Base-by-base conservation (phyloP, 2,797 vertebrate species). In the Emys orbicularis region DNA sequence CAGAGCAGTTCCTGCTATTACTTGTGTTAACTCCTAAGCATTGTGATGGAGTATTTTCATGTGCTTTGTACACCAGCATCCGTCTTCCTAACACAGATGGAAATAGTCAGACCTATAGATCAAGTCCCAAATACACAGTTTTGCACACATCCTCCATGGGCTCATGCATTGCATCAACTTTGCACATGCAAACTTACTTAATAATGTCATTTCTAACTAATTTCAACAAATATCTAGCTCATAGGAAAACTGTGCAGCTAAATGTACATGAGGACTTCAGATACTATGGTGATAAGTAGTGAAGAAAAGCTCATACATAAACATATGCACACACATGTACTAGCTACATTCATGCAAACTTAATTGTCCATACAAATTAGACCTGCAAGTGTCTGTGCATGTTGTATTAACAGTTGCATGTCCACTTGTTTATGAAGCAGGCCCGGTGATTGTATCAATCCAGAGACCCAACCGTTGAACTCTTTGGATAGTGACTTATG, bases 21-120 rank as follows among this genome's bases (percentile, higher is more conserved):
- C 27, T n/a, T 0, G 0, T 16, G 12, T 23, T 4, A 0, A 6
- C 5, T n/a, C 23, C 31, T 6, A 11, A 76, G 57, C 1, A 52
- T 19, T 6, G 10, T 5, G 2, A 1, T 68, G 53, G 34, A n/a
- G 13, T 23, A 21, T 8, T 50, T 25, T 37, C 5, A 3, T 0
- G 0, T 11, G 27, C 11, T 47, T 41, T 12, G 19, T 34, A 13
- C 8, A 18, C 31, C 34, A n/a, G 15, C 7, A 16, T 37, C 65
- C 2, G 9, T 37, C 65, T 37, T n/a, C n/a, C 31, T 68, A 37
- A 21, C 8, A 23, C 18, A 72, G n/a, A 72, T 72, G 5, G 34
- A 68, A 37, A 72, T 72, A 37, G 65, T 72, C 65, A 72, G n/a
- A 41, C n/a, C n/a, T 37, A 72, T 37, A 37, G 9, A 37, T 72